Conservation (phyloP, 2,113 vertebrate species). For the Nannospalax galili region DNA sequence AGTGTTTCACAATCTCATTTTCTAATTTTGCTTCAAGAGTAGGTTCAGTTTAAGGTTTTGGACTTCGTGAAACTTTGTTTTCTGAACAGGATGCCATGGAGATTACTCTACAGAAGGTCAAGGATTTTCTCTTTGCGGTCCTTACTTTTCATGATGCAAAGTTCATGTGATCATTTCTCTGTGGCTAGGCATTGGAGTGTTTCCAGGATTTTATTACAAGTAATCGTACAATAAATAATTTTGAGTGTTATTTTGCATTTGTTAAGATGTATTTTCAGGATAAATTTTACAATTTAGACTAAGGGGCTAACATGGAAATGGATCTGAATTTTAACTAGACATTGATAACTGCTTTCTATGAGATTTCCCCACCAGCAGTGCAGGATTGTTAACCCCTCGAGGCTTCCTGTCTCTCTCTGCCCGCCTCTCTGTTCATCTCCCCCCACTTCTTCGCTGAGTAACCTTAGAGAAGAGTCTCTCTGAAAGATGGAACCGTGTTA, state of each 20-base stretch:
- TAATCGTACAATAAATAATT: background rate
- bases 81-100: background rate
- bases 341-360: background rate
- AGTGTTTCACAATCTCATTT: background rate
- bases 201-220: background rate
- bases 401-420: background rate
- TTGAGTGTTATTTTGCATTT: background rate
- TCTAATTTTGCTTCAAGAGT: background rate
- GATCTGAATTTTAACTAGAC: background rate
- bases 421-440: background rate
- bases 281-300: background rate
- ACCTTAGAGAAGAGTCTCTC: background rate
- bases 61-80: background rate
- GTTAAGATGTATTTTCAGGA: background rate
- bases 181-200: background rate
- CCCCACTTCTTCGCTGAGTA: background rate
- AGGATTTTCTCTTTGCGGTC: background rate
- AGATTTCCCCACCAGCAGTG: background rate
- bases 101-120: background rate
- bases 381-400: background rate
- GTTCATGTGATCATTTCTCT: background rate
- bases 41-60: background rate
- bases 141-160: background rate
- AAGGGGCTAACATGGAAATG: background rate
- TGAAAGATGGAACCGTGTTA: background rate